phyloP scores from a whole-genome alignment of 2,888 invertebrate species.

The Scelioninae gen. 1 region DNA sequence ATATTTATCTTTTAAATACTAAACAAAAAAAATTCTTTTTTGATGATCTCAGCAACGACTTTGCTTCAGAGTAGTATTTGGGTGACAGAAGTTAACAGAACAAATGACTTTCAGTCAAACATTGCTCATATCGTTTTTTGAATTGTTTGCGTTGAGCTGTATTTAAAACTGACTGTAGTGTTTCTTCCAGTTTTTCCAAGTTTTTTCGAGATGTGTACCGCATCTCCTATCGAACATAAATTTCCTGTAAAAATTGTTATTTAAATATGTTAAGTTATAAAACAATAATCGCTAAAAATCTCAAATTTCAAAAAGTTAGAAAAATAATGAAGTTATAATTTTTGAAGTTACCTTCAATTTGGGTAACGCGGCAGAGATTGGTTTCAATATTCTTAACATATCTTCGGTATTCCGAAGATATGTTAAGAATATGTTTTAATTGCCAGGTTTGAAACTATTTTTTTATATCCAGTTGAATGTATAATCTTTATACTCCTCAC shows the following conservation, averaged over 20 bases:
- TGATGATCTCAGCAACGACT: not conserved
- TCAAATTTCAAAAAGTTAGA: not conserved
- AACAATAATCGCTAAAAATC: not conserved
- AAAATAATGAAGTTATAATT: not conserved
- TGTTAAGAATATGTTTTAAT: too few species aligned
- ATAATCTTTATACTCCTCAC: constrained; percentile 42
- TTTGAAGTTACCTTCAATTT: constrained; percentile 14
- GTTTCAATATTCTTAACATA: constrained; percentile 25
- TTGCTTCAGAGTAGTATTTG: constrained; percentile 6
- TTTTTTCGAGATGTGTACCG: constrained; percentile 42
- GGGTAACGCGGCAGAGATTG: constrained; percentile 36
- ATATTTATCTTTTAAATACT: constrained; percentile 13
- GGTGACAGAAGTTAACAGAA: constrained; percentile 8
- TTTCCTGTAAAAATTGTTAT: constrained; percentile 21
- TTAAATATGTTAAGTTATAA: constrained; percentile 4
- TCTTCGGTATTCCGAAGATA: constrained; percentile 41
- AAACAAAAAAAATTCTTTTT: not conserved
- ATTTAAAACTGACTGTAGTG: not conserved
- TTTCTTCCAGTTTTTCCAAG: constrained; percentile 1
- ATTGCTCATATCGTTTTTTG: constrained; percentile 12
- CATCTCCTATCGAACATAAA: constrained; percentile 41
- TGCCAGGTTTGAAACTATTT: constrained; percentile 39
- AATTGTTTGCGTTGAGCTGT: constrained; percentile 19
- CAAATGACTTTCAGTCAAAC: constrained; percentile 9
- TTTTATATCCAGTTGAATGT: too few species aligned